These are phyloP conservation scores for Drosophila orosa DNA, from an alignment of 1,140 invertebrate genomes.

Conservation along the genomic window DNA sequence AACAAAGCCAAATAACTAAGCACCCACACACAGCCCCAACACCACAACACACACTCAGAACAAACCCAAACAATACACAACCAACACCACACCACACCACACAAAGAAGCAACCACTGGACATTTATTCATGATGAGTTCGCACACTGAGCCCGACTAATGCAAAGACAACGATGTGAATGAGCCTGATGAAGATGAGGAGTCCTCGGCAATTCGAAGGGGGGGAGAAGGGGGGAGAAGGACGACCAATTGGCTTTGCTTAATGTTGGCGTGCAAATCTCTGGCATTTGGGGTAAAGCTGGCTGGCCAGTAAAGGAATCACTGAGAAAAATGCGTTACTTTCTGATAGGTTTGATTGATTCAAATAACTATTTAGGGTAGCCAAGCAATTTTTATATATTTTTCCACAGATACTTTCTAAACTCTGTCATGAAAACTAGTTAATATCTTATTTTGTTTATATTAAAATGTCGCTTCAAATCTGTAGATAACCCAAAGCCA, in stretches of 20 bases:
- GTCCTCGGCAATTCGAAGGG: slow-evolving; percentile 21
- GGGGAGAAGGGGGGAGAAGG: slow-evolving; percentile 2
- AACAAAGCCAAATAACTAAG: slow-evolving; percentile 52
- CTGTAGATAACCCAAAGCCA: background rate
- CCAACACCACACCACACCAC: slow-evolving; percentile 11
- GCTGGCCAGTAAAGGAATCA: slow-evolving; percentile 7
- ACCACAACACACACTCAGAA: slow-evolving; percentile 2
- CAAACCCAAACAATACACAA: slow-evolving; percentile 14
- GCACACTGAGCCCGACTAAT: slow-evolving; percentile 59
- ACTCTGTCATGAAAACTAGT: no score
- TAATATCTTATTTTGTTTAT: no score
- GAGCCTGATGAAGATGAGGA: slow-evolving; percentile 49
- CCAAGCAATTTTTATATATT: background rate
- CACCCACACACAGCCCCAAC: slow-evolving; percentile 22
- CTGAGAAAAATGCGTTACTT: background rate
- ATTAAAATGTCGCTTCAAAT: background rate
- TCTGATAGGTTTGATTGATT: background rate
- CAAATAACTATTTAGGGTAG: background rate
- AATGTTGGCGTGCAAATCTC: slow-evolving; percentile 77
- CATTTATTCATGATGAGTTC: slow-evolving; percentile 75
- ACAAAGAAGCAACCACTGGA: slow-evolving; percentile 52
- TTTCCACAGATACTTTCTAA: background rate
- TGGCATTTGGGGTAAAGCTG: slow-evolving; percentile 60
- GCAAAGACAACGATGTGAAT: slow-evolving; percentile 59
- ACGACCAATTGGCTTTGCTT: slow-evolving; percentile 78